Evolutionary conservation across 2,113 vertebrate genomes (phyloP), one percentile per base, ranked within the genome.

Genomic region (Dipodomys merriami): DNA sequence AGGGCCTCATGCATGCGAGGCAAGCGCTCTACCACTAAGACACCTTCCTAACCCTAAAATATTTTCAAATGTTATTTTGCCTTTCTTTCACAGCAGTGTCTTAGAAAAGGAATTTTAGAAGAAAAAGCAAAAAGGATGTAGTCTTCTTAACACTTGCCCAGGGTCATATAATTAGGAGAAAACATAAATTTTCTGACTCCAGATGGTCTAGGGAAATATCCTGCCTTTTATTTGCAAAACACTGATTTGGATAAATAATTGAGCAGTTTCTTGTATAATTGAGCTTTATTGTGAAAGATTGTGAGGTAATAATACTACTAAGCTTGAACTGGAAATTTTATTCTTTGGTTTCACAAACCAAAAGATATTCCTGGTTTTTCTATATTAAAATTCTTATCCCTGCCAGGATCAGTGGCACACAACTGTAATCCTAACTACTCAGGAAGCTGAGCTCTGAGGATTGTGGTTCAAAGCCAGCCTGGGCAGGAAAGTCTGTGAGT

Each of bases 271-370:
- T 90, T 88, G 5, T 64, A 22, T 77, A 92, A 67, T 39, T 82
- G 53, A 67, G 77, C 7, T 89, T 78, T 33, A 27, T 16, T 67
- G 29, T 78, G 23, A 92, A 95, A 92, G 83, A 69, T 44, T 84
- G 53, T 57, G 49, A 85, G 39, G 81, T 86, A 39, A 19, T 94
- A 67, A 20, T 90, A 65, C 30, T 88, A 53, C 69, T 78, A 87
- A 89, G 27, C 67, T 83, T 69, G 16, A 86, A 71, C 44, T 87
- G 53, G 27, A 93, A 33, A 71, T 78, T 90, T 94, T 83, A 83
- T 92, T 83, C 46, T 72, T 89, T 79, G 46, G 8, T 25, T 95
- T 90, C 60, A 25, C 25, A 82, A 88, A 91, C 87, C 91, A 94
- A 80, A 92, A 89, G 25, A n/a, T 68, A 72, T n/a, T 77, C 62